phyloP scores from a whole-genome alignment of 2,888 invertebrate species.

The Spicauda simplicius region DNA sequence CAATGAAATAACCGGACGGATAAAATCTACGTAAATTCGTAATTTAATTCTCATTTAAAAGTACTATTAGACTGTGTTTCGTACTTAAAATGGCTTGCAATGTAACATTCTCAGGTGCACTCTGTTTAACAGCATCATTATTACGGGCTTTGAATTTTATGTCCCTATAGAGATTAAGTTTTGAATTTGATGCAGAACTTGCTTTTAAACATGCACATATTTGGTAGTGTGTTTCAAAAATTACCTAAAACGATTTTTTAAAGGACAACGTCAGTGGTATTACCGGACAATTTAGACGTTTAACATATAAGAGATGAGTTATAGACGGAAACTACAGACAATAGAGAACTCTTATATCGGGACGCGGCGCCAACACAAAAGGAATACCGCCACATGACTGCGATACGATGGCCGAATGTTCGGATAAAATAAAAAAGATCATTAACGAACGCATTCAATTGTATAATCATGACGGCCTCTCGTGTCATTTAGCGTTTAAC shows the following conservation, averaged over 20 bases:
- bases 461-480: slow-evolving; percentile 65
- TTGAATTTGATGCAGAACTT: neutral
- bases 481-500: slow-evolving; percentile 59
- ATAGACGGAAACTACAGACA: slow-evolving; percentile 66
- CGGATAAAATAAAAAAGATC: slow-evolving; percentile 59
- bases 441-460: slow-evolving; percentile 73
- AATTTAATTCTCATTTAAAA: slow-evolving; percentile 28
- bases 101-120: neutral
- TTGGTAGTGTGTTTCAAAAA: neutral
- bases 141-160: slow-evolving; percentile 14
- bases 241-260: neutral
- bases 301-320: slow-evolving; percentile 42
- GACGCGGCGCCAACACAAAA: slow-evolving; percentile 52
- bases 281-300: neutral
- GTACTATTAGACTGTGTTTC: slow-evolving; percentile 21
- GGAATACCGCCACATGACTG: slow-evolving; percentile 55
- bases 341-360: slow-evolving; percentile 64
- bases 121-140: slow-evolving; percentile 8
- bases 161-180: neutral
- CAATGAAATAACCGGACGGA: slow-evolving; percentile 22
- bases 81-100: slow-evolving; percentile 8
- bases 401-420: slow-evolving; percentile 21
- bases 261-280: neutral
- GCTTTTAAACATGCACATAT: neutral
- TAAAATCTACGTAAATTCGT: slow-evolving; percentile 20